Evolutionary conservation across 2,113 vertebrate species (phyloP).

Genomic region (Percina caprodes): DNA sequence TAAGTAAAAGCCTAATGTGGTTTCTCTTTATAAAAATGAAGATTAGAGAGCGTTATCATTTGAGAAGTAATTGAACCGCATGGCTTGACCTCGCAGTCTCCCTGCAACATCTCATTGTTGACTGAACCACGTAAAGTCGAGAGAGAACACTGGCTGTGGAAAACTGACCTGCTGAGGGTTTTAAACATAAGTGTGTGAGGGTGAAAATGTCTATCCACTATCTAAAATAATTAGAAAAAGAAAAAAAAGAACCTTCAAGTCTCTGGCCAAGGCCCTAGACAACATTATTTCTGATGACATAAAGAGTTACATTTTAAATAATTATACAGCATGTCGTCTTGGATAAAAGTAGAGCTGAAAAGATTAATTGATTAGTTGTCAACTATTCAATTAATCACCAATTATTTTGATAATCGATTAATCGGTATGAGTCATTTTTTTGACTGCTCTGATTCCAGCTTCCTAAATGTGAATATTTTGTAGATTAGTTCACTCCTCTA

Average conservation of each 20-base stretch:
- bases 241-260: not conserved
- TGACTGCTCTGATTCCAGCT: too few species aligned
- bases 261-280: not conserved
- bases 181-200: not conserved
- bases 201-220: not conserved
- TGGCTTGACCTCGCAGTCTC: constrained; percentile 18
- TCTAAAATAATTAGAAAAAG: not conserved
- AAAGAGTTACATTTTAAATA: not conserved
- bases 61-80: not conserved
- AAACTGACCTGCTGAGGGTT: not conserved
- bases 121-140: not conserved
- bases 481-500: too few species aligned
- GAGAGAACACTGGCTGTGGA: constrained; percentile 19
- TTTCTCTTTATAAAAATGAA: constrained; percentile 30
- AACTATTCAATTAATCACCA: too few species aligned
- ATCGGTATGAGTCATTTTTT: too few species aligned
- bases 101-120: constrained; percentile 1
- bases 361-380: too few species aligned
- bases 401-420: too few species aligned
- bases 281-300: not conserved
- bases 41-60: constrained; percentile 7
- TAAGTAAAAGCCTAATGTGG: constrained; percentile 3
- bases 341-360: too few species aligned
- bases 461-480: too few species aligned
- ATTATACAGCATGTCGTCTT: not conserved